A percentile compares a stretch with the other conserved stretches of the same genome.
Evolutionary conservation across 2,888 invertebrate genomes (phyloP).

Genomic region (Limnephilus auricula): DNA sequence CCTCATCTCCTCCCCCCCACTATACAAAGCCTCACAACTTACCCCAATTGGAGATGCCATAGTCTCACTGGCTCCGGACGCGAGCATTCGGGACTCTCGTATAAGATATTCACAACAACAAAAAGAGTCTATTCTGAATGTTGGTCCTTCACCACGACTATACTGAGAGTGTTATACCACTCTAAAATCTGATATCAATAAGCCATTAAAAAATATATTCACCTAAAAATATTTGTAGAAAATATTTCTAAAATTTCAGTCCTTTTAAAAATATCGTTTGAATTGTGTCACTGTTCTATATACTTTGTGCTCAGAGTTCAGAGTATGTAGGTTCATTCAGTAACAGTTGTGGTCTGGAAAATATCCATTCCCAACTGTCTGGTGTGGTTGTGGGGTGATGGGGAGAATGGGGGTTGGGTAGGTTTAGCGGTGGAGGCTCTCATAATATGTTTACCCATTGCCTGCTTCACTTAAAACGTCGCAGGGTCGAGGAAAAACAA

Average conservation of each 20-base stretch:
- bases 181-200: too few species aligned
- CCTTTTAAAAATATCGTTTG: neutral
- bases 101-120: too few species aligned
- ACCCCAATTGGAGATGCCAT: too few species aligned
- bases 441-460: slow-evolving; percentile 34
- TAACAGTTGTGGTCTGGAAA: neutral
- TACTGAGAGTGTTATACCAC: too few species aligned
- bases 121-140: too few species aligned
- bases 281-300: neutral
- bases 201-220: too few species aligned
- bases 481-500: slow-evolving; percentile 37
- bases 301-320: neutral
- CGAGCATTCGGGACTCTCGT: too few species aligned
- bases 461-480: slow-evolving; percentile 21
- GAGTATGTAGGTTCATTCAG: neutral
- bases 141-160: too few species aligned
- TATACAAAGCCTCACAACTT: too few species aligned
- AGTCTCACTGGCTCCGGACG: too few species aligned
- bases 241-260: neutral
- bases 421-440: neutral
- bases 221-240: too few species aligned
- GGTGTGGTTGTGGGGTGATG: neutral
- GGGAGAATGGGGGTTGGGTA: neutral
- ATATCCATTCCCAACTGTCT: neutral
- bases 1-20: too few species aligned